These are phyloP conservation scores for Aleiodes sp. DNA, from an alignment of 1,140 invertebrate species.

Conservation along the genomic window DNA sequence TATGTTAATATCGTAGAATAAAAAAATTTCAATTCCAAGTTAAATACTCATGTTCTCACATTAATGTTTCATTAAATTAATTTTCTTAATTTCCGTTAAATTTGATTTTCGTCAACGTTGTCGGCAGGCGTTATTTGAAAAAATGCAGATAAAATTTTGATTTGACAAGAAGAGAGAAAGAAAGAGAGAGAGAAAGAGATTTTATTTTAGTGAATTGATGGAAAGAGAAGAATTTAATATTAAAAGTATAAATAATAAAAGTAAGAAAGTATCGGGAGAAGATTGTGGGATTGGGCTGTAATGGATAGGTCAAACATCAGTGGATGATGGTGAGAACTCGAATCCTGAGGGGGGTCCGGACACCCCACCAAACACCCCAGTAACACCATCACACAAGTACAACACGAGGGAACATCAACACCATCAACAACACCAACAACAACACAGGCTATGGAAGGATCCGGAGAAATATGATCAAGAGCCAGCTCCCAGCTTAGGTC, in stretches of 20 bases:
- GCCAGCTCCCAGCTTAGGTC: slow-evolving; percentile 55
- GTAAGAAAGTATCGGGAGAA: slow-evolving; percentile 40
- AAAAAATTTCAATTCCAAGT: slow-evolving; percentile 11
- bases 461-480: slow-evolving; percentile 51
- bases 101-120: slow-evolving; percentile 55
- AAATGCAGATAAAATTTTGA: slow-evolving; percentile 60
- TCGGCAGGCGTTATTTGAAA: slow-evolving; percentile 63
- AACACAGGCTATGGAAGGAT: slow-evolving; percentile 44
- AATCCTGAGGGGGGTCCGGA: slow-evolving; percentile 68
- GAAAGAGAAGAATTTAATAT: neutral
- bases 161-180: slow-evolving; percentile 39
- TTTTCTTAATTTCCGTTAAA: slow-evolving; percentile 49
- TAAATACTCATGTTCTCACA: slow-evolving; percentile 44
- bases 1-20: neutral
- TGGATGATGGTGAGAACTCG: slow-evolving; percentile 68
- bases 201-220: neutral
- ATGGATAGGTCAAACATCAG: slow-evolving; percentile 66
- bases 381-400: slow-evolving; percentile 60
- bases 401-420: slow-evolving; percentile 52
- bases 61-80: slow-evolving; percentile 46
- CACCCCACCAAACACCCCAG: slow-evolving; percentile 69
- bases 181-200: slow-evolving; percentile 12
- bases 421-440: slow-evolving; percentile 48
- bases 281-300: slow-evolving; percentile 64
- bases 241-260: neutral